These are phyloP conservation scores for Telenomus remus DNA, from an alignment of 1,140 invertebrate species.

Conservation along the genomic window DNA sequence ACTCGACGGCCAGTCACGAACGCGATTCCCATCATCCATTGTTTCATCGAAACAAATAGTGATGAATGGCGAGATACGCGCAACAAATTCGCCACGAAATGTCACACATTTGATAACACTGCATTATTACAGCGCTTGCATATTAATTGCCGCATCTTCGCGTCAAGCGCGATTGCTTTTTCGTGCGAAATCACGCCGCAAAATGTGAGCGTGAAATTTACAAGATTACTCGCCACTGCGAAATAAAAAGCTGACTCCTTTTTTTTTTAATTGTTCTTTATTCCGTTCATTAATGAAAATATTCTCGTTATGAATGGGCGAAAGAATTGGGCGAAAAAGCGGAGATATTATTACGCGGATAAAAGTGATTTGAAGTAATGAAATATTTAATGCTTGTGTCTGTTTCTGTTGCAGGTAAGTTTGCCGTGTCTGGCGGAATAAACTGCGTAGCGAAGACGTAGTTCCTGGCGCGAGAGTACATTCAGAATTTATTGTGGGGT, in stretches of 20 bases:
- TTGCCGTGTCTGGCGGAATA: slow-evolving; percentile 35
- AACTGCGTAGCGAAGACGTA: slow-evolving; percentile 36
- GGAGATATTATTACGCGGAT: too few species aligned
- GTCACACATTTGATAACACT: slow-evolving; percentile 47
- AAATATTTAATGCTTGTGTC: slow-evolving; percentile 23
- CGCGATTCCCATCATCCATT: slow-evolving; percentile 36
- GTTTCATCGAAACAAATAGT: slow-evolving; percentile 45
- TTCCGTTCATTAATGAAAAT: too few species aligned
- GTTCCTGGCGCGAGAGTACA: slow-evolving; percentile 40
- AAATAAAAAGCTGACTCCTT: too few species aligned
- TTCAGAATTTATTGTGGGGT: slow-evolving; percentile 58
- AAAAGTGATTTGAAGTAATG: not conserved
- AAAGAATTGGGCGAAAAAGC: too few species aligned
- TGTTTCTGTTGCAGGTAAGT: slow-evolving; percentile 54
- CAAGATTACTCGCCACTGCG: too few species aligned
- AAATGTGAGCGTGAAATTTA: too few species aligned
- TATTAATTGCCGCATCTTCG: too few species aligned
- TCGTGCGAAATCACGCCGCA: too few species aligned
- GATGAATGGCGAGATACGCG: slow-evolving; percentile 37
- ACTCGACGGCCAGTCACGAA: slow-evolving; percentile 8
- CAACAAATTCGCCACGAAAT: slow-evolving; percentile 49
- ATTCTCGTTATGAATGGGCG: too few species aligned
- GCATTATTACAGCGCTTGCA: slow-evolving; percentile 39
- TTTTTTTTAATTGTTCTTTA: too few species aligned
- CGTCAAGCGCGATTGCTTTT: too few species aligned